Evolutionary conservation across 2,113 vertebrate species (phyloP).

Genomic region (Edolisoma coerulescens): DNA sequence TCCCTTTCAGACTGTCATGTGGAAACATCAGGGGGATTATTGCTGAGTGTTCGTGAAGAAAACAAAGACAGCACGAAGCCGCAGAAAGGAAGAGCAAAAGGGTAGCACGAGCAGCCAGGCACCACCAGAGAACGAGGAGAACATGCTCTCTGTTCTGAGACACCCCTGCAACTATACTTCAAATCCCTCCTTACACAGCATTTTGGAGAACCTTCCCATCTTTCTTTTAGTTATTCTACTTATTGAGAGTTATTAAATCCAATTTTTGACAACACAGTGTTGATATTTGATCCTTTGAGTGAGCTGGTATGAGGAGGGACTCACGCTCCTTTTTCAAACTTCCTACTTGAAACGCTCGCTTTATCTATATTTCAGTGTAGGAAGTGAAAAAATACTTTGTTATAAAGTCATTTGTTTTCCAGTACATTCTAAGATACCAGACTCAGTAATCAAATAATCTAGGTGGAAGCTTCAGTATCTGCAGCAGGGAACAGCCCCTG

Average conservation of each 20-base stretch:
- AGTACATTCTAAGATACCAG: neutral
- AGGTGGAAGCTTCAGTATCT: neutral
- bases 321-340: neutral
- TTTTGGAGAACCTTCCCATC: neutral
- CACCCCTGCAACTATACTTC: neutral
- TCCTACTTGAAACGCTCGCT: neutral
- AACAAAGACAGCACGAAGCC: neutral
- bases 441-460: neutral
- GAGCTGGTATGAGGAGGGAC: neutral
- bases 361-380: neutral
- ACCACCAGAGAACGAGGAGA: neutral
- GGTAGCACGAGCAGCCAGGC: neutral
- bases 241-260: neutral
- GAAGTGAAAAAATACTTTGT: neutral
- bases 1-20: neutral
- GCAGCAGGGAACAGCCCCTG: neutral
- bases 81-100: constrained; percentile 1
- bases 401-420: neutral
- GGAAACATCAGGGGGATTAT: neutral
- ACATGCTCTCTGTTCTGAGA: neutral
- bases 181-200: neutral
- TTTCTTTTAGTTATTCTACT: neutral
- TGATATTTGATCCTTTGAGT: neutral
- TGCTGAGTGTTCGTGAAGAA: neutral
- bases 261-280: neutral